phyloP scores from a whole-genome alignment of 2,888 invertebrate species.

The Dolomedes plantarius region DNA sequence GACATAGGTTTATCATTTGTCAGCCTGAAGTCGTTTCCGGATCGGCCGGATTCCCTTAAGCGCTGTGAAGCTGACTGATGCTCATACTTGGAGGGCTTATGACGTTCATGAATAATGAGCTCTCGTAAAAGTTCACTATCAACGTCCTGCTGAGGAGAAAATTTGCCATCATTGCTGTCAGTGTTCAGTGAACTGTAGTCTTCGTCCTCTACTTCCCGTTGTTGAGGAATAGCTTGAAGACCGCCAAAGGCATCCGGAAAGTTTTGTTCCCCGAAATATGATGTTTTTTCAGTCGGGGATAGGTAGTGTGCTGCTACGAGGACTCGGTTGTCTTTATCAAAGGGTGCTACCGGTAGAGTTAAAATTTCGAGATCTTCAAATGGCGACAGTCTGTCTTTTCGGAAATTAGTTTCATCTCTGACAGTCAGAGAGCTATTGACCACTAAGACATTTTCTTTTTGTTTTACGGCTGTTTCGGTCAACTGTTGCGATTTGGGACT shows the following conservation, averaged over 20 bases:
- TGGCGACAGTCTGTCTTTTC: not conserved
- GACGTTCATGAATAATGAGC: slow-evolving; percentile 44
- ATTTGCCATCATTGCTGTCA: not conserved
- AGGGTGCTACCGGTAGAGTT: not conserved
- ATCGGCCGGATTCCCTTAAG: not conserved
- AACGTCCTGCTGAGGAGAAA: not conserved
- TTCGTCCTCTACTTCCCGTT: not conserved
- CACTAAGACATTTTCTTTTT: not conserved
- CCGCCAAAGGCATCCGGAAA: not conserved
- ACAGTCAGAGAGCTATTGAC: not conserved
- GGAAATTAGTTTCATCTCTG: not conserved
- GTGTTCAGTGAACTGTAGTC: not conserved
- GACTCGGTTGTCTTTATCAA: not conserved
- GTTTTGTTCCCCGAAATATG: not conserved
- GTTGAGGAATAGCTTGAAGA: not conserved
- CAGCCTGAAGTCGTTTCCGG: too few relatives aligned
- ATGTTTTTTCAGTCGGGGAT: not conserved
- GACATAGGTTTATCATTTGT: not conserved
- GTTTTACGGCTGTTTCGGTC: not conserved
- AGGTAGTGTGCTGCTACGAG: not conserved
- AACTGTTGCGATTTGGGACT: not conserved
- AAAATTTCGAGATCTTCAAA: not conserved
- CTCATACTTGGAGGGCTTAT: slow-evolving; percentile 43
- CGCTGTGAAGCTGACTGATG: slow-evolving; percentile 23
- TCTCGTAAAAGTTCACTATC: slow-evolving; percentile 24